Evolutionary conservation across 2,888 invertebrate genomes (phyloP).

Genomic region (Nipponacmea schrenckii): DNA sequence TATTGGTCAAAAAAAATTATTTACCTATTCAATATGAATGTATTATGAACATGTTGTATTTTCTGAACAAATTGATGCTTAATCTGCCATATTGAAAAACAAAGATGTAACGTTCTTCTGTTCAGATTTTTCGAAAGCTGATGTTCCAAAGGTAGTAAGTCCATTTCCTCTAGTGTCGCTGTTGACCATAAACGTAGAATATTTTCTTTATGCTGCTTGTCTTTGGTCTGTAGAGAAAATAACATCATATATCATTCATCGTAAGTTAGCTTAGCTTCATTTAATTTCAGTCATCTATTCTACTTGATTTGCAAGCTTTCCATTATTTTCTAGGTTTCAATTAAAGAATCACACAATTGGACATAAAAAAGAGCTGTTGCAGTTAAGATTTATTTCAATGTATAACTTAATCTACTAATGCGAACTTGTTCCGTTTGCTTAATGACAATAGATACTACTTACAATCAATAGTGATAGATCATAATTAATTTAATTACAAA

Average conservation of each 20-base stretch:
- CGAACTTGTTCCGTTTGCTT: too few species aligned
- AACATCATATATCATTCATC: constrained; percentile 1
- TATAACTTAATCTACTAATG: too few species aligned
- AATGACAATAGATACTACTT: too few species aligned
- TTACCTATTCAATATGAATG: constrained; percentile 39
- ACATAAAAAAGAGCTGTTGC: background rate
- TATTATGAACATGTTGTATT: constrained; percentile 35
- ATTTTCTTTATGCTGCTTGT: constrained; percentile 43
- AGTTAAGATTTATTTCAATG: too few species aligned
- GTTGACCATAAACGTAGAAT: constrained; percentile 53
- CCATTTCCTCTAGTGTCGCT: constrained; percentile 45
- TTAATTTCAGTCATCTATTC: too few species aligned
- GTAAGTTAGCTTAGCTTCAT: background rate
- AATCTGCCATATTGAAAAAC: constrained; percentile 42
- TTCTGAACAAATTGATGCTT: constrained; percentile 32
- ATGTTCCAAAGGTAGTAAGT: constrained; percentile 46
- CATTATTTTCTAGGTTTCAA: too few species aligned
- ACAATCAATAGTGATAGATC: too few species aligned
- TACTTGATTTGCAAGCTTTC: too few species aligned
- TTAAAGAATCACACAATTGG: too few species aligned
- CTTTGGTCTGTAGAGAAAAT: constrained; percentile 35
- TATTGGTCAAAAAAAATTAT: constrained; percentile 2
- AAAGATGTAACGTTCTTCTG: constrained; percentile 35
- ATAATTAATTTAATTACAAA: too few species aligned
- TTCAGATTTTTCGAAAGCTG: constrained; percentile 37